Evolutionary conservation across 2,888 invertebrate species (phyloP).

Genomic region (Apamea anceps): DNA sequence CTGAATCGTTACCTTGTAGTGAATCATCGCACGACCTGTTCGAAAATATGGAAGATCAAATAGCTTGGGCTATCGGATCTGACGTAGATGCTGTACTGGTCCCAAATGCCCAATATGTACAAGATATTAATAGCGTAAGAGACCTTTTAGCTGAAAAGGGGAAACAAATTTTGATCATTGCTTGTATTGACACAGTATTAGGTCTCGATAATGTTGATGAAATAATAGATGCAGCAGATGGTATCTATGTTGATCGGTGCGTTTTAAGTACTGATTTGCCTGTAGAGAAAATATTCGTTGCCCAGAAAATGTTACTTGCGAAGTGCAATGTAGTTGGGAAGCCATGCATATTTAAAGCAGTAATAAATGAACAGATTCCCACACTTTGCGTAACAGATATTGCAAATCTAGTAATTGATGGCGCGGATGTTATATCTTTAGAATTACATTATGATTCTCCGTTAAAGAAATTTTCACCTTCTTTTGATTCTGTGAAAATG

Average conservation of each 20-base stretch:
- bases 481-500: constrained; percentile 82
- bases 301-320: constrained; percentile 96
- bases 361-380: constrained; percentile 96
- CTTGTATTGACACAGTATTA: constrained; percentile 80
- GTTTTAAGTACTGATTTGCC: constrained; percentile 96
- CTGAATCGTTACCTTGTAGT: constrained; percentile 79
- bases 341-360: constrained; percentile 96
- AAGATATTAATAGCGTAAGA: constrained; percentile 79
- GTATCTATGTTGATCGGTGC: constrained; percentile 96
- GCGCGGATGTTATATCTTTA: constrained; percentile 96
- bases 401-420: constrained; percentile 97
- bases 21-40: constrained; percentile 92
- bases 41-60: constrained; percentile 90
- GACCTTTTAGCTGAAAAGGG: constrained; percentile 81
- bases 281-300: constrained; percentile 96
- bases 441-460: constrained; percentile 90
- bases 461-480: constrained; percentile 78
- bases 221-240: constrained; percentile 94
- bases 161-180: constrained; percentile 85
- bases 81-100: constrained; percentile 85
- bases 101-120: constrained; percentile 77
- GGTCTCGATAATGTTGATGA: constrained; percentile 91
- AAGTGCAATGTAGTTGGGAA: constrained; percentile 96
- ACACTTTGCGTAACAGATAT: constrained; percentile 95
- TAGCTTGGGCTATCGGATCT: constrained; percentile 84